Conservation (phyloP, 2,797 vertebrate genomes). For the Cetoscarus ocellatus region DNA sequence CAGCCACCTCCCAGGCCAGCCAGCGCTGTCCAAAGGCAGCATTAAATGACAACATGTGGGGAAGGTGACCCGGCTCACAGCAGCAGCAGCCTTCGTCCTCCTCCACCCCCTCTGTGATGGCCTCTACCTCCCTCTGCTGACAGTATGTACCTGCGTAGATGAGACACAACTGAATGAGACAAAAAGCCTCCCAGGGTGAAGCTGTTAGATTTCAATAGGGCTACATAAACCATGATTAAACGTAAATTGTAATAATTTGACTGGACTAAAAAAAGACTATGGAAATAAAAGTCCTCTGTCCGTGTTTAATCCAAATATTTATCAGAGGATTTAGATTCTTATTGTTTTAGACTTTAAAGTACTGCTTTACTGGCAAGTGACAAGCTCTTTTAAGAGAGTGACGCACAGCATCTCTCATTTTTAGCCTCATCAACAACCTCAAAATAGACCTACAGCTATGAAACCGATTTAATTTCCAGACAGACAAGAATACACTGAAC, state of each 20-base stretch:
- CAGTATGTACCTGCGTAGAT: conserved; percentile 93
- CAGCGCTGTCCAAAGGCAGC: conserved; percentile 97
- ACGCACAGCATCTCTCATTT: not conserved
- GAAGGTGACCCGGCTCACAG: conserved; percentile 97
- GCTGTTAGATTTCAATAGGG: not conserved
- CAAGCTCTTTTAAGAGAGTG: not conserved
- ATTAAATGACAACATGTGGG: conserved; percentile 97
- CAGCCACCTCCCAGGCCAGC: conserved; percentile 98
- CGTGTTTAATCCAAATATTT: not conserved
- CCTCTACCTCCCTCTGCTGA: conserved; percentile 98
- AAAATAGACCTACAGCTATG: conserved; percentile 16
- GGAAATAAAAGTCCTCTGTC: not conserved
- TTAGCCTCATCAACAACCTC: not conserved
- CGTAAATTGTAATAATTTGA: not conserved
- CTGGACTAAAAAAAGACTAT: not conserved
- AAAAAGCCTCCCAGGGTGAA: not conserved
- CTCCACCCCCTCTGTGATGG: conserved; percentile 99
- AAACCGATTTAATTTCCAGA: not conserved
- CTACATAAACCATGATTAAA: not conserved
- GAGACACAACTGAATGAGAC: not conserved
- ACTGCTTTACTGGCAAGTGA: conserved; percentile 7
- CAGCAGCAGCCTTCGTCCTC: conserved; percentile 99
- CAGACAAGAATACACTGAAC: conserved; percentile 1
- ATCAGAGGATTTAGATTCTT: not conserved
- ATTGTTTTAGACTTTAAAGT: conserved; percentile 4